These are phyloP conservation scores for Mimachlamys varia DNA, from an alignment of 2,888 invertebrate species.

Conservation along the genomic window DNA sequence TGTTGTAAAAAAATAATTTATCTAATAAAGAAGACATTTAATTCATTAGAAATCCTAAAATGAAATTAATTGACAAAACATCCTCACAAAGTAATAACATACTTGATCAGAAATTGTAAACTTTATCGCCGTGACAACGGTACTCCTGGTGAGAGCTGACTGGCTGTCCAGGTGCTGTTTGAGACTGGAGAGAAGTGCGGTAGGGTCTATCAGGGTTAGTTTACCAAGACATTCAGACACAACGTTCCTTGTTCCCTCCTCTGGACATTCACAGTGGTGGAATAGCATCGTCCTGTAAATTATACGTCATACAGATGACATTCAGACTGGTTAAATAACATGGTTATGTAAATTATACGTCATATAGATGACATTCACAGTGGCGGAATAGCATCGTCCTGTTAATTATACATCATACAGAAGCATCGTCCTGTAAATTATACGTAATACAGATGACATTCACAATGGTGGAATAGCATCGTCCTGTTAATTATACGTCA, in stretches of 20 bases:
- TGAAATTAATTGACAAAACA: not conserved
- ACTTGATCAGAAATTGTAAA: conserved; percentile 99
- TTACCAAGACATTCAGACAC: conserved; percentile 99
- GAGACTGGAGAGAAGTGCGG: conserved; percentile 92
- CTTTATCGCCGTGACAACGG: conserved; percentile 98
- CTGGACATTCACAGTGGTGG: conserved; percentile 96
- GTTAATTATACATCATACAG: no score
- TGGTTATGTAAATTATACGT: no score
- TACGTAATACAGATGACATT: no score
- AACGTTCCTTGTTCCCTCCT: conserved; percentile 99
- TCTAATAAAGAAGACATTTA: no score
- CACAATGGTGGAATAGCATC: conserved; percentile 96
- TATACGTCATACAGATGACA: no score
- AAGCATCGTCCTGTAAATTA: no score
- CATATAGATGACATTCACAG: no score
- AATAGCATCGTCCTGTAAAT: conserved; percentile 88
- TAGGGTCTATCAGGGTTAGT: conserved; percentile 96
- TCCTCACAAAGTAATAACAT: conserved; percentile 53
- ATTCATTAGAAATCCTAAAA: no score
- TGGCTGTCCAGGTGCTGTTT: conserved; percentile 74
- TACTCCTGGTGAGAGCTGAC: conserved; percentile 89
- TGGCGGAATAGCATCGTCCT: no score
- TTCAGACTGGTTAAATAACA: no score
- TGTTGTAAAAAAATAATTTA: no score
- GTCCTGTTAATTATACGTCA: conserved; percentile 82